Conservation (phyloP, 1,140 invertebrate genomes). For the Lasaia peninsularis region DNA sequence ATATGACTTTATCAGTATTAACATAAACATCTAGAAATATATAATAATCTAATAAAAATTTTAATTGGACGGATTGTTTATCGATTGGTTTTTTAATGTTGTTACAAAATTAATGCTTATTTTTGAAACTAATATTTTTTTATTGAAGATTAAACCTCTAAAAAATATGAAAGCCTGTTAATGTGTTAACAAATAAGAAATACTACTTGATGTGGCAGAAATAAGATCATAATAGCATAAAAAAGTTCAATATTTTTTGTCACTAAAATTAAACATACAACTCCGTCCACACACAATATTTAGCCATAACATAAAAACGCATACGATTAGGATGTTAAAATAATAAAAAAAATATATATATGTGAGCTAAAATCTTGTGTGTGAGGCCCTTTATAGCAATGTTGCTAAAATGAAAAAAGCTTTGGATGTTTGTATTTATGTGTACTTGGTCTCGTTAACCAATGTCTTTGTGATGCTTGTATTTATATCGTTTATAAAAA, state of each 20-base stretch:
- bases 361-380: neutral
- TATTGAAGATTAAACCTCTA: too few relatives aligned
- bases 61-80: too few relatives aligned
- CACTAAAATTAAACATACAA: neutral
- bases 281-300: constrained; percentile 2
- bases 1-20: too few relatives aligned
- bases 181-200: too few relatives aligned
- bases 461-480: constrained; percentile 38
- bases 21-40: too few relatives aligned
- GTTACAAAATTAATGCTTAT: too few relatives aligned
- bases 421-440: constrained; percentile 34
- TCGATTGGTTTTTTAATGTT: too few relatives aligned
- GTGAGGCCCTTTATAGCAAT: constrained; percentile 10
- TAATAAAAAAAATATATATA: neutral
- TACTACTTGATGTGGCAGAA: neutral
- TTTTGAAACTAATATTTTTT: too few relatives aligned
- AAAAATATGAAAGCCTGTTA: too few relatives aligned
- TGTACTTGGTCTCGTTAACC: constrained; percentile 23
- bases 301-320: neutral
- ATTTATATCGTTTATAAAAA: constrained; percentile 46
- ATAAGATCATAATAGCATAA: neutral
- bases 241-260: neutral
- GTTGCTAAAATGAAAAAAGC: constrained; percentile 30
- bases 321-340: too few relatives aligned
- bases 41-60: too few relatives aligned